Evolutionary conservation across 2,888 invertebrate species (phyloP), one percentile per base, ranked within the genome.

Genomic region (Chymomyza amoena): DNA sequence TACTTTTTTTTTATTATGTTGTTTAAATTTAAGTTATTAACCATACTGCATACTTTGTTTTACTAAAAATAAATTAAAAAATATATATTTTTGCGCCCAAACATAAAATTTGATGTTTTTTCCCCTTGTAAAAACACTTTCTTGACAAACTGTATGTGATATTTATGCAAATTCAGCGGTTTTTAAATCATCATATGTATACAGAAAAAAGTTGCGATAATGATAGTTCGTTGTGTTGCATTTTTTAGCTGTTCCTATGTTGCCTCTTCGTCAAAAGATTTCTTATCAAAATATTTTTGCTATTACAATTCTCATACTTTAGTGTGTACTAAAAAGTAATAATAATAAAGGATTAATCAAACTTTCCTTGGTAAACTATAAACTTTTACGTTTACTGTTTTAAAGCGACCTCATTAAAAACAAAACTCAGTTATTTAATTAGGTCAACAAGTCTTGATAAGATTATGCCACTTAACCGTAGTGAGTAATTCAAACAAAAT

Each of bases 401-500:
- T 45, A 10, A 32, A 13, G 39, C 13, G 10, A 45, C 13, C 9
- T 32, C 4, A 32, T 32, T 32, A 45, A 39, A 4, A 39, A 13
- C 13, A 13, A 45, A 45, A 45, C 39, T 13, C 13, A 15, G 6
- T 45, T 36, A 9, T 36, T 6, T 13, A 45, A 13, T 13, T 45
- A 45, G 39, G 39, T 45, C 39, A 45, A 45, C 13, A 32, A 59
- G 15, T 59, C 13, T n/a, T 32, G 59, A 59, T 59, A 59, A 59
- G 59, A 59, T 57, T 32, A 59, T 36, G 25, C 13, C 9, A 59
- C 1, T 59, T 10, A 20, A 57, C 20, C 3, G 20, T 0, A 61
- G n/a, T 61, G 39, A 9, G 32, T 59, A 60, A 60, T 25, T 36
- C 28, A 60, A 60, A 28, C 16, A 60, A 28, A 57, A 68, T 66